A percentile compares a stretch with the other conserved stretches of the same genome.
phyloP scores from a whole-genome alignment of 2,888 invertebrate genomes.

The Sycophila texana region DNA sequence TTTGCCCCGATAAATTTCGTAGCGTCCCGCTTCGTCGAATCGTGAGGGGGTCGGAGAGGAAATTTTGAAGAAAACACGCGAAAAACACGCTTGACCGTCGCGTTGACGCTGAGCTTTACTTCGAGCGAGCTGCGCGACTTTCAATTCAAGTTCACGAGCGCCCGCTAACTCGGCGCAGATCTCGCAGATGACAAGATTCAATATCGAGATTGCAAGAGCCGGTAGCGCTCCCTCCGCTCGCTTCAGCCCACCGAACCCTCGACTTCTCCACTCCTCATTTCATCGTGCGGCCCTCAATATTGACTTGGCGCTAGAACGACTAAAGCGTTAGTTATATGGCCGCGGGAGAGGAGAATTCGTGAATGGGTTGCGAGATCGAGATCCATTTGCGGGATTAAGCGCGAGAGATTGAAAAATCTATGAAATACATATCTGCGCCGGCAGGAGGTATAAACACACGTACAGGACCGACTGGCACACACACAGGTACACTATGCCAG shows the following conservation, averaged over 20 bases:
- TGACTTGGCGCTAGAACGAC: conserved; percentile 61
- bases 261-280: conserved; percentile 46
- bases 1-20: too few species aligned
- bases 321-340: conserved; percentile 55
- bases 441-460: background rate
- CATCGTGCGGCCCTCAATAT: conserved; percentile 60
- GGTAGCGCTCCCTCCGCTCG: conserved; percentile 56
- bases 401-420: conserved; percentile 50
- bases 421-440: conserved; percentile 49
- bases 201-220: conserved; percentile 64
- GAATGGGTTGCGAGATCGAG: conserved; percentile 54
- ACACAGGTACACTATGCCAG: too few species aligned
- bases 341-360: conserved; percentile 1
- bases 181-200: conserved; percentile 60
- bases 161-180: conserved; percentile 35
- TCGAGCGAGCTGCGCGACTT: background rate
- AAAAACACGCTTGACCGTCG: background rate
- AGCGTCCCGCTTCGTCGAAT: too few species aligned
- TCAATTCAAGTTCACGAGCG: conserved; percentile 37
- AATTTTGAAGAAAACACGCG: too few species aligned
- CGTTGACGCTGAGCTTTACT: background rate
- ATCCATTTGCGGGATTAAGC: conserved; percentile 60
- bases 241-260: conserved; percentile 8
- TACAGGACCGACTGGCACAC: background rate
- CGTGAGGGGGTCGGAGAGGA: too few species aligned